Base-by-base conservation (phyloP, 2,797 vertebrate species). In the Gephyroberyx darwinii region DNA sequence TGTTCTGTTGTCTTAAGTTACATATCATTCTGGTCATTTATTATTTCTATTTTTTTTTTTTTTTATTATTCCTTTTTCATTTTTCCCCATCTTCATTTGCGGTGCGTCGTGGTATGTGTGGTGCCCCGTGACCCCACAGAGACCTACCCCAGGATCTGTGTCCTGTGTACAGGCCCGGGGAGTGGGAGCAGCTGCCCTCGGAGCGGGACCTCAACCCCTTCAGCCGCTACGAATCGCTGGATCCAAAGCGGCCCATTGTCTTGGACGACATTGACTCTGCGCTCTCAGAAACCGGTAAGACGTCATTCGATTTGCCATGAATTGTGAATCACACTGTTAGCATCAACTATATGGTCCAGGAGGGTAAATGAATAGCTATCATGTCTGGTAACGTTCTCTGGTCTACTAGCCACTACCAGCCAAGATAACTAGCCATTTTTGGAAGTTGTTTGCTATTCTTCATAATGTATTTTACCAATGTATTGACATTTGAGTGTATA, bases 131-230 rank as follows among this genome's bases (percentile, higher is more conserved):
- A 73, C 76, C 58, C 86, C 83, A 90, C 95, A 99, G 98, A 93
- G 98, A 99, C 90, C 95, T 95, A 96, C 95, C 96, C 93, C 96
- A 95, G 96, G 96, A 98, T 98, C 97, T 99, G 93, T 99, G 97
- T 97, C 98, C 98, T 94, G 95, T 99, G 93, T 99, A 99, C 96
- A 99, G 98, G 97, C 98, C 98, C 53, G 96, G 96, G 78, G 96
- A 98, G 89, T 99, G 97, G 98, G 98, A 97, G 89, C 96, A 98
- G 86, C 94, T 98, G 45, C 96, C 97, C 0, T 98, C 96, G 5
- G 97, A 99, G 83, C 95, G 89, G 30, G 97, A 98, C 77, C 92
- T 97, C 63, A 99, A 98, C 89, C 98, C 96, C 14, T 99, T 99
- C 88, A 98, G 97, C 86, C 97, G 98, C 78, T 99, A 96, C 63